Evolutionary conservation across 2,797 vertebrate genomes (phyloP), one percentile per base, ranked within the genome.

Genomic region (Petrocephalus schoutedeni): DNA sequence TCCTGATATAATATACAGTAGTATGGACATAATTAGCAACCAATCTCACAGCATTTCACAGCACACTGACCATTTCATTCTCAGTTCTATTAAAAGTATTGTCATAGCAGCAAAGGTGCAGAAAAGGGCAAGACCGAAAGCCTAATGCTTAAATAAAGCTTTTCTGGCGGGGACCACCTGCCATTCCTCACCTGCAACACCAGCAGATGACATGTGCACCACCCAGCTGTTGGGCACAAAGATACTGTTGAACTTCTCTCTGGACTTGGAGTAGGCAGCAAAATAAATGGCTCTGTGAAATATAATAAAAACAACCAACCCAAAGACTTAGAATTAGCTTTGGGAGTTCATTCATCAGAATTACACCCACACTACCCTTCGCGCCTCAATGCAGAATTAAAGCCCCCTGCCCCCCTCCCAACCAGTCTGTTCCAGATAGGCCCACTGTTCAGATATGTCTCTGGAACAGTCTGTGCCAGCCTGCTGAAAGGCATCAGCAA

Each of bases 251-350:
- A 98, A 98, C 4, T 92, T 91, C 92, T 99, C 98, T 94, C 98
- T 99, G 88, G 98, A 96, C 94, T 97, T 98, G 0, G 98, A 99
- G 93, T 99, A 99, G 57, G 98, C 97, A 2, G 95, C 97, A 92
- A 99, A 99, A 92, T 99, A 99, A 91, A 99, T 97, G 82, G 98
- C 98, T 95, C 98, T 99, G 95, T 16, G 7, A 0, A 83, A 56
- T 41, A 61, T 80, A 51, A 85, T 36, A 87, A 56, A 89, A 21
- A 89, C 0, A 45, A 10, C 41, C 54, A 82, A 4, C 7, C 12
- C 4, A 54, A 10, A 85, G 36, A 77, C 32, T 57, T 41, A 41
- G 10, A n/a, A 53, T 71, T 56, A 16, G 36, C 57, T 45, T 67
- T 84, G 49, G 14, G 19, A 84, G 32, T 21, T 6, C 9, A 53